Percentiles rank a stretch among this genome's conserved stretches.
These are phyloP conservation scores for Fragum fragum DNA, from an alignment of 2,888 invertebrate genomes.

Conservation along the genomic window DNA sequence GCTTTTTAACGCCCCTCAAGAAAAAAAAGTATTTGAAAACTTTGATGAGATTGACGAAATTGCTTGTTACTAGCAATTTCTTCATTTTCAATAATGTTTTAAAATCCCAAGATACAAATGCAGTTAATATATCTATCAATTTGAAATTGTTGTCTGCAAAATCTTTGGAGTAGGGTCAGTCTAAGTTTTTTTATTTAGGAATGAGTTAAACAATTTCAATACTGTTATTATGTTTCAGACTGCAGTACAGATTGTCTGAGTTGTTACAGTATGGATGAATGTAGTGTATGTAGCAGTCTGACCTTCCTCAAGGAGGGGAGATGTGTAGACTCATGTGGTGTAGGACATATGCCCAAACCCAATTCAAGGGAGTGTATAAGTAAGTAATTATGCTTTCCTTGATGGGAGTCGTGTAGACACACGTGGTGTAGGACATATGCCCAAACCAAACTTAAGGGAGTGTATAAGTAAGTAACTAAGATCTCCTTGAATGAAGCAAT, in stretches of 20 bases:
- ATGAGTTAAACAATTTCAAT: too few species aligned
- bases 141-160: too few species aligned
- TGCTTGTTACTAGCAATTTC: too few species aligned
- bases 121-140: too few species aligned
- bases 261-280: constrained; percentile 70
- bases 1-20: too few species aligned
- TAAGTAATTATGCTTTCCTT: too few species aligned
- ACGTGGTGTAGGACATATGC: constrained; percentile 72
- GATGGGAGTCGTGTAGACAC: constrained; percentile 70
- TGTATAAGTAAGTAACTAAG: constrained; percentile 76
- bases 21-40: too few species aligned
- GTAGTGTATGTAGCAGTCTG: constrained; percentile 72
- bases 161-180: too few species aligned
- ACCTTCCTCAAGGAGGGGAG: constrained; percentile 71
- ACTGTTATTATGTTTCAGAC: constrained; percentile 68
- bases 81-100: too few species aligned
- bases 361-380: constrained; percentile 72
- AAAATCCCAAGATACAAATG: too few species aligned
- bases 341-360: constrained; percentile 65
- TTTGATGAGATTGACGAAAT: too few species aligned
- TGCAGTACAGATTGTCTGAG: constrained; percentile 74
- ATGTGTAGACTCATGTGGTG: constrained; percentile 75
- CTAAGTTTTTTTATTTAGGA: too few species aligned
- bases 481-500: constrained; percentile 73
- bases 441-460: constrained; percentile 61